Base-by-base conservation (phyloP, 2,113 vertebrate genomes). In the Scomber japonicus region DNA sequence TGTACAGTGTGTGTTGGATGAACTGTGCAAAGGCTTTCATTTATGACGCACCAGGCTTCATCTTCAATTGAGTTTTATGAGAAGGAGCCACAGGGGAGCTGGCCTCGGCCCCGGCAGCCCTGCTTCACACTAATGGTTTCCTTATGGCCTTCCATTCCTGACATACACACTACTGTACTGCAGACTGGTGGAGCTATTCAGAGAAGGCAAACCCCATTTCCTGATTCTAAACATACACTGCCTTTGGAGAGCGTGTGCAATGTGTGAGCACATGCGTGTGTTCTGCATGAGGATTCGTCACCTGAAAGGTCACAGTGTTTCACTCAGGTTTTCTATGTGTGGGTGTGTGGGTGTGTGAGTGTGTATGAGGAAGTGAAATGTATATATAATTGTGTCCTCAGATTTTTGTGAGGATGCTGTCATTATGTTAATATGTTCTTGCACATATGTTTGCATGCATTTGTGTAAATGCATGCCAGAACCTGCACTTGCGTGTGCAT, bases 81-180 rank as follows among this genome's bases (percentile, higher is more conserved):
- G 88, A 84, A 91, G 83, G 82, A 91, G 78, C 91, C 93, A 82
- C 81, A 76, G 91, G 77, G 78, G 87, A 86, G 83, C 80, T 82
- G 78, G 68, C 67, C 77, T 72, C 80, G 76, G 79, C 64, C 72
- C 74, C 3, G n/a, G 50, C 91, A 89, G 90, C 94, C 81, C 92
- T 88, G 91, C 87, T 83, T 84, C 88, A 94, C 92, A 77, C 85
- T 96, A 96, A 96, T 96, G 78, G 90, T 78, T 96, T 96, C 96
- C 96, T 95, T 94, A 96, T 95, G 95, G 86, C 88, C 85, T 91
- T 76, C 87, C 90, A 64, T 89, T 85, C 88, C 92, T 92, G 93
- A 95, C 92, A 93, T 85, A 92, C 94, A 89, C 94, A 46, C 74
- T 3, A 27, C 75, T 88, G 90, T 31, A 21, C 11, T 11, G 56